Percentiles rank a stretch among this genome's conserved stretches.
Evolutionary conservation across 2,113 vertebrate genomes (phyloP).

Genomic region (Hucho hucho): DNA sequence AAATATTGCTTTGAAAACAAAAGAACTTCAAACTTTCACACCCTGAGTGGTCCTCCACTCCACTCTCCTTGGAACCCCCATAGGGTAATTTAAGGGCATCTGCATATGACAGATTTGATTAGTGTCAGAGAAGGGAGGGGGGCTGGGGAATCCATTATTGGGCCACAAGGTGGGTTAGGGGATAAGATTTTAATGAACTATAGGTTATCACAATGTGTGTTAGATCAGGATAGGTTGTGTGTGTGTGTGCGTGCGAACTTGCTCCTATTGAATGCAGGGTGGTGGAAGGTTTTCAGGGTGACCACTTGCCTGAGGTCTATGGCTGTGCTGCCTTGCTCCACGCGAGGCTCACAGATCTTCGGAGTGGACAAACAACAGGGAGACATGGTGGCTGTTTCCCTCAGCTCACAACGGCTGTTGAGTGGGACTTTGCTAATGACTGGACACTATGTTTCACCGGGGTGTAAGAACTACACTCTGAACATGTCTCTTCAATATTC

Average conservation of each 20-base stretch:
- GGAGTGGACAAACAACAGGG: constrained; percentile 56
- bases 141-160: constrained; percentile 41
- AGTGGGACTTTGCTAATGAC: constrained; percentile 72
- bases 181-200: constrained; percentile 59
- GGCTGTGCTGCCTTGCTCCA: constrained; percentile 10
- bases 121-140: constrained; percentile 51
- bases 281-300: not conserved
- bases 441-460: not conserved
- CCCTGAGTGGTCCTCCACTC: constrained; percentile 28
- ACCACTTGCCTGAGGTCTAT: not conserved
- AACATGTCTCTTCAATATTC: not conserved
- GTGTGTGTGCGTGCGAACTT: constrained; percentile 3
- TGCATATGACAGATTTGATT: constrained; percentile 67
- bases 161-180: constrained; percentile 37
- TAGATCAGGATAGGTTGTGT: constrained; percentile 23
- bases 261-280: not conserved
- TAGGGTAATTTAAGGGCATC: constrained; percentile 65
- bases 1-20: not conserved
- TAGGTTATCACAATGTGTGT: constrained; percentile 54
- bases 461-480: not conserved
- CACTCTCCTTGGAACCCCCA: constrained; percentile 24
- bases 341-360: constrained; percentile 58
- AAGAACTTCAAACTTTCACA: not conserved
- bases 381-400: constrained; percentile 58
- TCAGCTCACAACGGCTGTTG: constrained; percentile 66